These are phyloP conservation scores for Antheraea mylitta DNA, from an alignment of 1,140 invertebrate species.

Conservation along the genomic window DNA sequence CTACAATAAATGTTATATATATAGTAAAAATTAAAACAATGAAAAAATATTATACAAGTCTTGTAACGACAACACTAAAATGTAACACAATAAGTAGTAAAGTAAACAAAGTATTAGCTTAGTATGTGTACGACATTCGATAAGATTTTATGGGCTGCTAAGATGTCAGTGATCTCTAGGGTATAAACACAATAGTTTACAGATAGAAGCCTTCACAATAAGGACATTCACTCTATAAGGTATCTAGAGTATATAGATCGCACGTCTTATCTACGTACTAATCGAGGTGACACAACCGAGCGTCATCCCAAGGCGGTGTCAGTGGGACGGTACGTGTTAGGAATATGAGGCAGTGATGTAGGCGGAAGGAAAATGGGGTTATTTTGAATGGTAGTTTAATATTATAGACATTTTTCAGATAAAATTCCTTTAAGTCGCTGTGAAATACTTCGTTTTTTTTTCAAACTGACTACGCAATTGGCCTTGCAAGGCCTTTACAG, in stretches of 20 bases:
- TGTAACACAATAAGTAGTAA: conserved; percentile 23
- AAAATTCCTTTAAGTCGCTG: too few species aligned
- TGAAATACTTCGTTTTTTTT: background rate
- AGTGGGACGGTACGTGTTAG: conserved; percentile 56
- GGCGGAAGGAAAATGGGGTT: too few species aligned
- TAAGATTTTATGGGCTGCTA: conserved; percentile 7
- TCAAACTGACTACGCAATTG: too few species aligned
- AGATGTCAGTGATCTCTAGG: conserved; percentile 4
- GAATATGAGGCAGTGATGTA: conserved; percentile 31
- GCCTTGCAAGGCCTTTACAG: too few species aligned
- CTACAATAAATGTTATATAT: too few species aligned
- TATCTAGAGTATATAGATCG: conserved; percentile 10
- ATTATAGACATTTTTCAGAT: too few species aligned
- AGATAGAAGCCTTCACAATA: background rate
- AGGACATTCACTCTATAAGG: conserved; percentile 9
- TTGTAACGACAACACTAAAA: too few species aligned
- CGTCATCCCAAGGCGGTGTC: conserved; percentile 28
- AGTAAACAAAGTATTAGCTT: conserved; percentile 16
- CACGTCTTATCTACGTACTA: conserved; percentile 13
- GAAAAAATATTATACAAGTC: too few species aligned
- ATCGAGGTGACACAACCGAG: conserved; percentile 11
- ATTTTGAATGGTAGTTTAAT: too few species aligned
- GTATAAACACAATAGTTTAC: background rate
- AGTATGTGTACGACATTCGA: too few species aligned
- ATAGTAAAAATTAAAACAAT: too few species aligned